A percentile compares a stretch with the other conserved stretches of the same genome.
phyloP scores from a whole-genome alignment of 1,140 invertebrate genomes.

The Pseudomyrmex gracilis region DNA sequence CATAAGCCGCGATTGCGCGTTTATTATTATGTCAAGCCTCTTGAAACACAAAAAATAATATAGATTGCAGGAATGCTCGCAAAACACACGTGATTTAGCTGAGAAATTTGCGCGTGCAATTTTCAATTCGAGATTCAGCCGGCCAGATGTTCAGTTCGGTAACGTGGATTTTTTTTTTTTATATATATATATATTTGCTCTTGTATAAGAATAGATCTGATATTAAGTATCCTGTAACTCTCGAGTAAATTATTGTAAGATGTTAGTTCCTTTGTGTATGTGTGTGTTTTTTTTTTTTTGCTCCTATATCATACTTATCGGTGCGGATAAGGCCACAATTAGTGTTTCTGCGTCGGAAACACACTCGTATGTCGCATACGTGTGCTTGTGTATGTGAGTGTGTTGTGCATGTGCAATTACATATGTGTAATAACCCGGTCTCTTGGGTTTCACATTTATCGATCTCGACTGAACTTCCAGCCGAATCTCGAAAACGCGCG shows the following conservation, averaged over 20 bases:
- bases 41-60: too few species aligned
- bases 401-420: conserved; percentile 6
- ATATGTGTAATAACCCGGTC: background rate
- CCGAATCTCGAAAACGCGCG: too few species aligned
- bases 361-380: conserved; percentile 53
- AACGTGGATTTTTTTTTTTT: too few species aligned
- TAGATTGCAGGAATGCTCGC: too few species aligned
- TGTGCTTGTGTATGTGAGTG: conserved; percentile 27
- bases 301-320: conserved; percentile 65
- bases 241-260: conserved; percentile 74
- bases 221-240: conserved; percentile 67
- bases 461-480: too few species aligned
- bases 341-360: conserved; percentile 64
- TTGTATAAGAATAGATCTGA: conserved; percentile 58
- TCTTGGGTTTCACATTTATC: too few species aligned
- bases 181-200: conserved; percentile 21
- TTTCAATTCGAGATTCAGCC: too few species aligned
- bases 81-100: too few species aligned
- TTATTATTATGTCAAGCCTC: too few species aligned
- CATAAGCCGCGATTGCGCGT: too few species aligned
- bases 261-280: conserved; percentile 65
- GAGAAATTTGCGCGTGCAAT: too few species aligned
- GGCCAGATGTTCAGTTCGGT: too few species aligned
- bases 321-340: conserved; percentile 80
- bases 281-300: conserved; percentile 11